Percentiles rank a stretch among this genome's conserved stretches.
phyloP scores from a whole-genome alignment of 2,888 invertebrate genomes.

The Macrostomum cliftonense region DNA sequence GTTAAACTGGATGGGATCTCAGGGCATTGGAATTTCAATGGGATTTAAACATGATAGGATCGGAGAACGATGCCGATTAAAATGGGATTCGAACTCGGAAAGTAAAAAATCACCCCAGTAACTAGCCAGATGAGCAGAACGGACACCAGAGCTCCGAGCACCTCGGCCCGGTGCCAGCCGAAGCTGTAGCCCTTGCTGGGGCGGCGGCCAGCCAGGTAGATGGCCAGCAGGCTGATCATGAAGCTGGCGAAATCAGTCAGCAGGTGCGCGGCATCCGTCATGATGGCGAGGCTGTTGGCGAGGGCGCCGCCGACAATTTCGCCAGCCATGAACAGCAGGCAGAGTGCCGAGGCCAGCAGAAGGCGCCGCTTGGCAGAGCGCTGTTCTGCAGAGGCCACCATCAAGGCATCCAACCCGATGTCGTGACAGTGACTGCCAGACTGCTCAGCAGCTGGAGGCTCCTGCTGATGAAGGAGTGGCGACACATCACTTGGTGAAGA shows the following conservation, averaged over 20 bases:
- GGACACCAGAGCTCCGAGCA: conserved; percentile 86
- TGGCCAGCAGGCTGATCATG: conserved; percentile 84
- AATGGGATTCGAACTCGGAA: too few relatives aligned
- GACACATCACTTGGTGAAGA: too few relatives aligned
- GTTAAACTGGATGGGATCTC: too few relatives aligned
- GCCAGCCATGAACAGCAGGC: conserved; percentile 76
- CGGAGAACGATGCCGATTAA: too few relatives aligned
- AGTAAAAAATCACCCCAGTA: conserved; percentile 47
- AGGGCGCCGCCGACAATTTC: conserved; percentile 59
- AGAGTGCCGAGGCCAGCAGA: conserved; percentile 66
- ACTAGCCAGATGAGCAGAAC: conserved; percentile 93
- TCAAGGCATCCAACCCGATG: too few relatives aligned
- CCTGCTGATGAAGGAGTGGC: too few relatives aligned
- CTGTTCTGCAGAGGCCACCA: too few relatives aligned
- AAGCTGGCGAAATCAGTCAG: conserved; percentile 92
- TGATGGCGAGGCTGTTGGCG: conserved; percentile 58
- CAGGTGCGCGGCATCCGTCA: conserved; percentile 90
- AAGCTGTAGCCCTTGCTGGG: conserved; percentile 73
- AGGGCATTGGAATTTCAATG: too few relatives aligned
- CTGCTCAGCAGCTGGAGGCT: too few relatives aligned
- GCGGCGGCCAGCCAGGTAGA: conserved; percentile 65
- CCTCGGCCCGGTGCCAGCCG: conserved; percentile 71
- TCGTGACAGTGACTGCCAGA: too few relatives aligned
- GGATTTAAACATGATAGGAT: too few relatives aligned
- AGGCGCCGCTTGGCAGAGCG: conserved; percentile 33